Percentiles rank a stretch among this genome's conserved stretches.
These are phyloP conservation scores for Ovis aries DNA, from an alignment of 2,113 vertebrate genomes.

Conservation along the genomic window DNA sequence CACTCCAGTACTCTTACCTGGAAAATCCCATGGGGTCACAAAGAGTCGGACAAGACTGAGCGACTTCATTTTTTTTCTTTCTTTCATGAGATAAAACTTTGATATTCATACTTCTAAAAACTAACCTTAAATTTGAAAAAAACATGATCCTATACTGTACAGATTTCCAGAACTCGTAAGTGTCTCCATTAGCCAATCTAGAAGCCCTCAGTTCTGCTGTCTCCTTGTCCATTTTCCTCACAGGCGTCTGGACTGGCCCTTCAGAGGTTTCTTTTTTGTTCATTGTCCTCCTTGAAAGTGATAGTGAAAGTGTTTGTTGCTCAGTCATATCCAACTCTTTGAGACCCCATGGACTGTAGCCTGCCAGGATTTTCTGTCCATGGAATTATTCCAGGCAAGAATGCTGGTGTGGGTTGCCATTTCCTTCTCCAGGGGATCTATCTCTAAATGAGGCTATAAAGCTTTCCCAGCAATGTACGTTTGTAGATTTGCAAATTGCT, in stretches of 20 bases:
- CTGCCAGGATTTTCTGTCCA: not conserved
- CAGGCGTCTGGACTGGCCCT: not conserved
- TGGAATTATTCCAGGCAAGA: not conserved
- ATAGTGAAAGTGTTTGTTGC: not conserved
- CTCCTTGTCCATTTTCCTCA: not conserved
- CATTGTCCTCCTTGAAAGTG: not conserved
- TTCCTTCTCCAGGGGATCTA: not conserved
- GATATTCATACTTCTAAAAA: constrained; percentile 28
- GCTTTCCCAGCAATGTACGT: not conserved
- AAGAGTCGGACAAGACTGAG: rapidly evolving
- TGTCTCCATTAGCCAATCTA: not conserved
- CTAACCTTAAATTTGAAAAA: not conserved
- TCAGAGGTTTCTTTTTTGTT: not conserved
- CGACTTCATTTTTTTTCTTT: not conserved
- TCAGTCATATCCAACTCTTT: not conserved
- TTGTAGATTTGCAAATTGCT: not conserved
- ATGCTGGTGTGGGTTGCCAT: not conserved
- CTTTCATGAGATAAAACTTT: constrained; percentile 15
- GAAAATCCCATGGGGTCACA: no score
- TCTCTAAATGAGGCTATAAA: not conserved
- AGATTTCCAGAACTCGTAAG: not conserved
- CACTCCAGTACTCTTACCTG: no score
- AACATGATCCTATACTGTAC: not conserved
- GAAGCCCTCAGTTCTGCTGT: not conserved
- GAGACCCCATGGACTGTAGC: not conserved